These are phyloP conservation scores for Rhegmatorhina hoffmannsi DNA, from an alignment of 2,113 vertebrate species.

Conservation along the genomic window DNA sequence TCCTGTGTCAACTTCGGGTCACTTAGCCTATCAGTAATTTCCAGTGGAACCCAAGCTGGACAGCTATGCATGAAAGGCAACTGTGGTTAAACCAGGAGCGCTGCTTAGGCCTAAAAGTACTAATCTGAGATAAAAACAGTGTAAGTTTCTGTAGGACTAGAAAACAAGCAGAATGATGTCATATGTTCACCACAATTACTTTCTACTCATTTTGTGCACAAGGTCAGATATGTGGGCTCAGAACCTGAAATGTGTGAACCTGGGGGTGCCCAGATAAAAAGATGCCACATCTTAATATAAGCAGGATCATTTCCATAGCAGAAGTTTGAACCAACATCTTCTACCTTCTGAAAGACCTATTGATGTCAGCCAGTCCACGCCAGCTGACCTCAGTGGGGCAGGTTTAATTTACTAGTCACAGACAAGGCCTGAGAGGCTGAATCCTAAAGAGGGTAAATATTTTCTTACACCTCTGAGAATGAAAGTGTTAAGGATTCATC, in stretches of 20 bases:
- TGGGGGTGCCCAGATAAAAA: background rate
- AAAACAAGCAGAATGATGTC: background rate
- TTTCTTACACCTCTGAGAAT: background rate
- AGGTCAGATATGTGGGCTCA: background rate
- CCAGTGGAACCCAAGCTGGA: background rate
- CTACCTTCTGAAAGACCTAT: background rate
- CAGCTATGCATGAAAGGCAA: background rate
- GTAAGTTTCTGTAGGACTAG: background rate
- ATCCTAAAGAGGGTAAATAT: background rate
- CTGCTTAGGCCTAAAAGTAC: background rate
- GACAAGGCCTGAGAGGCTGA: background rate
- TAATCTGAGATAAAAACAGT: background rate
- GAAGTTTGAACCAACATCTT: background rate
- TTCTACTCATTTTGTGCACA: background rate
- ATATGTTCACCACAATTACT: background rate
- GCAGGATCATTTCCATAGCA: background rate
- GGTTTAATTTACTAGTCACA: background rate
- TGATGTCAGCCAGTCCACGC: background rate
- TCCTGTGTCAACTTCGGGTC: background rate
- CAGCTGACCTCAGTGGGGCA: background rate
- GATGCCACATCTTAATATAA: background rate
- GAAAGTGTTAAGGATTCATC: background rate
- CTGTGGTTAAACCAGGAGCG: background rate
- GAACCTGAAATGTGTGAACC: background rate
- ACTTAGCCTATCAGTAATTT: background rate